Conservation (phyloP, 1,140 invertebrate species). For the Contarinia nasturtii region DNA sequence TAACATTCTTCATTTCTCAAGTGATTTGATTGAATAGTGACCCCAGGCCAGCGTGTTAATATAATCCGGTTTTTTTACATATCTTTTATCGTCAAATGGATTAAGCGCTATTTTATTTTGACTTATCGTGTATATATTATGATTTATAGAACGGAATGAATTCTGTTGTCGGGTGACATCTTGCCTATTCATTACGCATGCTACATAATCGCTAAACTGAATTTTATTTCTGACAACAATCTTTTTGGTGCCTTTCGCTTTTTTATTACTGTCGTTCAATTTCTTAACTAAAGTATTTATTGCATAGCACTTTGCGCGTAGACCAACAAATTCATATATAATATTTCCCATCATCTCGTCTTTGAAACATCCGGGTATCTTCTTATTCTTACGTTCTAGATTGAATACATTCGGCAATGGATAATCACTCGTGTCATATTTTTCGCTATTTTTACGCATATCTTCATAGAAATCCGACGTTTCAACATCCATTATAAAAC, state of each 20-base stretch:
- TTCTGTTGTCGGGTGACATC: too few species aligned
- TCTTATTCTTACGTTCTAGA: conserved; percentile 3
- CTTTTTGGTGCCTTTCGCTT: conserved; percentile 6
- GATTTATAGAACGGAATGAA: conserved; percentile 7
- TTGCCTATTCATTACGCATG: too few species aligned
- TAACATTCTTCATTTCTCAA: too few species aligned
- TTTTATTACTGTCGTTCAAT: conserved; percentile 5
- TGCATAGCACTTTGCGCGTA: conserved; percentile 7
- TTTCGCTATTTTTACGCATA: conserved; percentile 4
- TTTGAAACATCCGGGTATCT: conserved; percentile 5
- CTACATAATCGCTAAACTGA: background rate
- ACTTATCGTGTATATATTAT: conserved; percentile 8
- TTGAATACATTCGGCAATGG: too few species aligned
- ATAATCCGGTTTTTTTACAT: too few species aligned
- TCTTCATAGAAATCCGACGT: conserved; percentile 23
- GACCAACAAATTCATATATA: conserved; percentile 7
- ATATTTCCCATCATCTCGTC: conserved; percentile 6
- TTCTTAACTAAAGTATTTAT: too few species aligned
- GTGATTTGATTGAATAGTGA: too few species aligned
- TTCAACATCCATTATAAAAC: conserved; percentile 22
- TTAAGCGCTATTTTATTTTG: conserved; percentile 10
- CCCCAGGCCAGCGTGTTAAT: too few species aligned
- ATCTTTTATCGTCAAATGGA: too few species aligned
- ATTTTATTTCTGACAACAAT: conserved; percentile 1
- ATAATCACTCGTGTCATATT: conserved; percentile 8